phyloP scores from a whole-genome alignment of 1,140 invertebrate genomes.

The Listronotus oregonensis region DNA sequence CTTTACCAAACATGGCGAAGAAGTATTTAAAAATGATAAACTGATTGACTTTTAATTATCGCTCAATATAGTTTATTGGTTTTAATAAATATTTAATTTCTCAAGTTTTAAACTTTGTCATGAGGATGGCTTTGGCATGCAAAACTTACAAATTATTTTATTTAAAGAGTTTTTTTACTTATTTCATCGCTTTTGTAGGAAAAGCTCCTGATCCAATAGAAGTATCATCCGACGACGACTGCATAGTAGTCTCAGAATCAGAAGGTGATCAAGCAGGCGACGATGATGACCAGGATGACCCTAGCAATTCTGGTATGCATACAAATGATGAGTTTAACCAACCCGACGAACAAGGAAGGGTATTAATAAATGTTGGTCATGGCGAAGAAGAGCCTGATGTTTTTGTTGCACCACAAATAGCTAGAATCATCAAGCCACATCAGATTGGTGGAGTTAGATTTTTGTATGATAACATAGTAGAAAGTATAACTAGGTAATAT shows the following conservation, averaged over 20 bases:
- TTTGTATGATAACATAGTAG: slow-evolving; percentile 95
- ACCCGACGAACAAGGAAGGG: slow-evolving; percentile 88
- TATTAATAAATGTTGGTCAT: slow-evolving; percentile 96
- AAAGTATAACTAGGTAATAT: slow-evolving; percentile 74
- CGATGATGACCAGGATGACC: slow-evolving; percentile 67
- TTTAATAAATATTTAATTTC: no score
- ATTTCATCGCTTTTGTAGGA: not conserved
- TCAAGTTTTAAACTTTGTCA: no score
- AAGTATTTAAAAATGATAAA: no score
- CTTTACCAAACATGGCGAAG: no score
- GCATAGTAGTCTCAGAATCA: slow-evolving; percentile 78
- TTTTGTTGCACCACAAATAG: slow-evolving; percentile 91
- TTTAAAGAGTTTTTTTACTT: no score
- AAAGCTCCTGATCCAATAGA: slow-evolving; percentile 58
- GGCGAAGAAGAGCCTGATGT: slow-evolving; percentile 90
- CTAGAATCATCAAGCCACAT: slow-evolving; percentile 93
- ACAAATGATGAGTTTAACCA: slow-evolving; percentile 91
- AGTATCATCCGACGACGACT: slow-evolving; percentile 74
- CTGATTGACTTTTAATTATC: no score
- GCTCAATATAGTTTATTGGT: no score
- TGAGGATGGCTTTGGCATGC: no score
- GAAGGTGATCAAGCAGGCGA: slow-evolving; percentile 63
- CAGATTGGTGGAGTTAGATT: slow-evolving; percentile 96
- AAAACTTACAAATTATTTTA: no score
- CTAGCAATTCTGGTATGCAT: slow-evolving; percentile 71